These are phyloP conservation scores for Oncorhynchus tshawytscha DNA, from an alignment of 2,113 vertebrate genomes.

Conservation along the genomic window DNA sequence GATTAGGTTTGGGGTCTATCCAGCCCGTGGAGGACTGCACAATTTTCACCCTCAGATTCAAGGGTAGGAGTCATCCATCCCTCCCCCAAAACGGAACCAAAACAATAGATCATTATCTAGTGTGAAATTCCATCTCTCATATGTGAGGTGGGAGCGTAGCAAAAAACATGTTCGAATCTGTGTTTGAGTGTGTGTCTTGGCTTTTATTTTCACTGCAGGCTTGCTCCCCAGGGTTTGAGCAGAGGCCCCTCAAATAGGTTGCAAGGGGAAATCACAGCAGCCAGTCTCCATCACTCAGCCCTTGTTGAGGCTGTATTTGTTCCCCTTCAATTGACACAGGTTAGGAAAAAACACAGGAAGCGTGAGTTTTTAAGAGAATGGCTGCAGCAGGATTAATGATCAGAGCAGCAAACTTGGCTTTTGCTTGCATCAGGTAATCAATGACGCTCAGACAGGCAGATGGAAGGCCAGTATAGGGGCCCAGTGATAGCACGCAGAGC, in stretches of 20 bases:
- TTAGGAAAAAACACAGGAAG: neutral
- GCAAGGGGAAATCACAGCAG: neutral
- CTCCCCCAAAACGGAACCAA: conserved; percentile 49
- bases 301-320: conserved; percentile 44
- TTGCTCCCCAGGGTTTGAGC: conserved; percentile 29
- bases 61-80: conserved; percentile 40
- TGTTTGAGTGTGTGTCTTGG: conserved; percentile 40
- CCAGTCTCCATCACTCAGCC: conserved; percentile 43
- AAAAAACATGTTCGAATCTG: conserved; percentile 52
- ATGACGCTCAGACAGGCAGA: conserved; percentile 60
- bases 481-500: conserved; percentile 32
- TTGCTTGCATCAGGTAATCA: conserved; percentile 69
- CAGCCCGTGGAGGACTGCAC: conserved; percentile 47
- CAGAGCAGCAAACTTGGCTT: conserved; percentile 56
- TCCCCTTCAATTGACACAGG: conserved; percentile 39
- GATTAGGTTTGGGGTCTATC: conserved; percentile 66
- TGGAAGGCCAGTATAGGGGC: conserved; percentile 38
- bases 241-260: conserved; percentile 10
- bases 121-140: conserved; percentile 58
- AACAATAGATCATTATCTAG: conserved; percentile 67
- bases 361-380: conserved; percentile 41
- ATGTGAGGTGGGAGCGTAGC: conserved; percentile 44
- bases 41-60: conserved; percentile 66
- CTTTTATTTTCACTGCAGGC: conserved; percentile 42
- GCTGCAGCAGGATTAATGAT: conserved; percentile 64